Evolutionary conservation across 1,140 invertebrate genomes (phyloP), one percentile per base, ranked within the genome.

Genomic region (Drosophila ambigua): DNA sequence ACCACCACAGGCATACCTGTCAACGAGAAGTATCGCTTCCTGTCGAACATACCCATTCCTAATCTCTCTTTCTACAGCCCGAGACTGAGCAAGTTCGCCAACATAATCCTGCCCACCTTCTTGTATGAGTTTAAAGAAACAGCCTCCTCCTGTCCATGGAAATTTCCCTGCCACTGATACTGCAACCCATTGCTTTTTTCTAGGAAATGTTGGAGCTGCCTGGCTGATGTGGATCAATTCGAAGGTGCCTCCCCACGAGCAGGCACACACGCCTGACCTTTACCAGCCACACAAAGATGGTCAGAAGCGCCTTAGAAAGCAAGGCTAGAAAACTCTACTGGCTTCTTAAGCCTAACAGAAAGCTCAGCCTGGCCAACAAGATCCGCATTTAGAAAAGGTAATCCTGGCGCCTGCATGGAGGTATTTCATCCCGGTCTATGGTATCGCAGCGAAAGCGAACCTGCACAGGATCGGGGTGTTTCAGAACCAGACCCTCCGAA

Each of bases 1-100:
- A 93, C 95, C 5, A 63, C 59, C 5, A 74, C 66, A 3, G 90
- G 90, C 15, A 87, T 91, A 43, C 90, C 90, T 4, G 48, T 91
- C 3, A 67, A 41, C 5, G 89, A 89, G 44, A 85, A 67, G 26
- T 89, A 89, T 43, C 85, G 89, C 28, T 90, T 91, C n/a, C n/a
- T n/a, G n/a, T n/a, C n/a, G n/a, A n/a, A n/a, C n/a, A n/a, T n/a
- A n/a, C n/a, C n/a, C n/a, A n/a, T n/a, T n/a, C n/a, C n/a, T n/a
- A n/a, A n/a, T n/a, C n/a, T n/a, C 20, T 6, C 2, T 0, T 9
- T 11, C 9, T 80, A 43, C 41, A 66, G 54, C 31, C 16, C 13
- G 0, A 35, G 59, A 2, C 28, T 89, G 1, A 52, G 11, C 0
- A 66, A 24, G 35, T 75, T 89, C 6, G 83, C 79, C 49, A 35